Evolutionary conservation across 2,797 vertebrate species (phyloP).

Genomic region (Neosalanx taihuensis): DNA sequence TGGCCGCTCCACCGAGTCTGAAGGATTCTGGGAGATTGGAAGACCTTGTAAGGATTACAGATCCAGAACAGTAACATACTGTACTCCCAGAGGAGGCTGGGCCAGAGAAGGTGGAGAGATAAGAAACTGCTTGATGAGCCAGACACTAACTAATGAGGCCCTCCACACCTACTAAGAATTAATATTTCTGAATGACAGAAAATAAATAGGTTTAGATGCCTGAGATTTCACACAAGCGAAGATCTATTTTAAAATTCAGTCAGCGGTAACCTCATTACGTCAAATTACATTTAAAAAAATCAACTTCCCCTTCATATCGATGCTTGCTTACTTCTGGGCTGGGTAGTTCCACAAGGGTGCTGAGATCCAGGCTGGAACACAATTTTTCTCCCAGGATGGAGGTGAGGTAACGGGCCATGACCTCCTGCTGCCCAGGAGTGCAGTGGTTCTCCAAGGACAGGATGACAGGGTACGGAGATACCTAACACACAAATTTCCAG

Average conservation of each 20-base stretch:
- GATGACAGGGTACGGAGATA: constrained; percentile 82
- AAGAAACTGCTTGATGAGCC: neutral
- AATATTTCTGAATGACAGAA: constrained; percentile 22
- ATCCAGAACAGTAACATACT: neutral
- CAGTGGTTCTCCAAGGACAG: constrained; percentile 91
- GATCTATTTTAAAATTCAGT: neutral
- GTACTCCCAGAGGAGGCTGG: neutral
- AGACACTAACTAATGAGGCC: constrained; percentile 53
- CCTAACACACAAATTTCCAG: constrained; percentile 54
- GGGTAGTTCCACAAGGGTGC: constrained; percentile 64
- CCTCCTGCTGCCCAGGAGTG: constrained; percentile 77
- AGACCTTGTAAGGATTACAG: neutral
- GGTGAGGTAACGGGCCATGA: constrained; percentile 76
- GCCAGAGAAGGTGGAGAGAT: too few species aligned
- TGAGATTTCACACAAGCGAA: too few species aligned
- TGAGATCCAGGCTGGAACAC: constrained; percentile 55
- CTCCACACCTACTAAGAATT: constrained; percentile 28
- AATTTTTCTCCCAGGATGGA: constrained; percentile 76
- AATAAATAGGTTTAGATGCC: constrained; percentile 5
- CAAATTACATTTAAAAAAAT: neutral
- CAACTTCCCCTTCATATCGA: neutral
- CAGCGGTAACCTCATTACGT: neutral
- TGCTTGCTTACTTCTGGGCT: constrained; percentile 82
- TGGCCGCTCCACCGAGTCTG: constrained; percentile 27
- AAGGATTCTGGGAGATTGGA: neutral